Evolutionary conservation across 1,140 invertebrate genomes (phyloP).

Genomic region (Drosophila subpulchrella): DNA sequence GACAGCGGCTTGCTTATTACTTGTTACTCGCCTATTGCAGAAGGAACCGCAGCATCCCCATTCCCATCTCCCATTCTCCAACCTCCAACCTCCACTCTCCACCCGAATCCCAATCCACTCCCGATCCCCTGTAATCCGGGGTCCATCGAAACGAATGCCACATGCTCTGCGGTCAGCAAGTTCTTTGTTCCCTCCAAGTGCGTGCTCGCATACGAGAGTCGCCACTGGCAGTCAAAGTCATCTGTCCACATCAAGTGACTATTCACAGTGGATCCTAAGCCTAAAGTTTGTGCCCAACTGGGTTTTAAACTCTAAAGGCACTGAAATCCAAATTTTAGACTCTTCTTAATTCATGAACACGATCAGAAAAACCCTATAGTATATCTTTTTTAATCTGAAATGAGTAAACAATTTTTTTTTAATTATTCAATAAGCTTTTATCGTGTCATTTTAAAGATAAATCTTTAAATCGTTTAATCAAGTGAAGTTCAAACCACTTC

Average conservation of each 20-base stretch:
- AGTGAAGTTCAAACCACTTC: too few species aligned
- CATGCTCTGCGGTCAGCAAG: slow-evolving; percentile 73
- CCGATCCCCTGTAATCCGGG: neutral
- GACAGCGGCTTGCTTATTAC: slow-evolving; percentile 66
- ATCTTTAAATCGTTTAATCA: too few species aligned
- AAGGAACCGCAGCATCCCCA: slow-evolving; percentile 40
- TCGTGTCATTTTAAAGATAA: too few species aligned
- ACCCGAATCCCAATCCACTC: neutral
- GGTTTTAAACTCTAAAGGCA: too few species aligned
- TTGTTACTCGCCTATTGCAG: slow-evolving; percentile 39
- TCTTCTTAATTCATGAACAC: too few species aligned
- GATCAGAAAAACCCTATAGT: too few species aligned
- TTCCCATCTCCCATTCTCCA: neutral
- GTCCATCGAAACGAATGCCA: slow-evolving; percentile 26
- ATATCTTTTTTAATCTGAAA: too few species aligned
- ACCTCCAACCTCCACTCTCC: neutral
- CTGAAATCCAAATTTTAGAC: too few species aligned
- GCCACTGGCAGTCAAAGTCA: slow-evolving; percentile 18
- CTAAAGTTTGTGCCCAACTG: neutral
- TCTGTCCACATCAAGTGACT: neutral
- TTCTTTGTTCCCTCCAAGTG: slow-evolving; percentile 69
- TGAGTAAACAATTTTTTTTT: too few species aligned
- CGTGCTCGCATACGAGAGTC: slow-evolving; percentile 40
- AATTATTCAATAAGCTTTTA: too few species aligned
- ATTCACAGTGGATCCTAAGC: slow-evolving; percentile 11